Evolutionary conservation across 2,888 invertebrate species (phyloP).

Genomic region (Andrena dorsata): DNA sequence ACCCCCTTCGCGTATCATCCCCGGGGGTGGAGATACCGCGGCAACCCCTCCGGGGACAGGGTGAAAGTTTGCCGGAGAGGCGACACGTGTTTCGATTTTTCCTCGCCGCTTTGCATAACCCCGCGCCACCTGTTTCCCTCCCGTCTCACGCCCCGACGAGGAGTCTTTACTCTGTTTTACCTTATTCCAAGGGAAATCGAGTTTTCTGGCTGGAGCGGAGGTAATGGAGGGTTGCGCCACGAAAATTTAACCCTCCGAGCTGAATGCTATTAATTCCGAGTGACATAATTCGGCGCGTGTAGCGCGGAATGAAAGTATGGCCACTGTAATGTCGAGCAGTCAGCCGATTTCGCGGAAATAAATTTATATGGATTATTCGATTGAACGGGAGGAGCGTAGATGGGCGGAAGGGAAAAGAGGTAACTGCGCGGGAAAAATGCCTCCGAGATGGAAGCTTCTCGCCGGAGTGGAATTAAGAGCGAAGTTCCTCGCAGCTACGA

Average conservation of each 20-base stretch:
- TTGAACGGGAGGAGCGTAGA: not conserved
- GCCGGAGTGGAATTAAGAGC: not conserved
- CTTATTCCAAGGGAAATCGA: not conserved
- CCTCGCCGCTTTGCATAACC: conserved; percentile 45
- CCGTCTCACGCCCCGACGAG: conserved; percentile 20
- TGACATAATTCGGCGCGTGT: not conserved
- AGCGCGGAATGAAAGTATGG: not conserved
- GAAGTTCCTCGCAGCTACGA: not conserved
- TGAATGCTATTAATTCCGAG: too few species aligned
- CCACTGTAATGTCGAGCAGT: not conserved
- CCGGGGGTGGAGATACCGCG: conserved; percentile 32
- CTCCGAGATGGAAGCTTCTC: not conserved
- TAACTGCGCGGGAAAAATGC: not conserved
- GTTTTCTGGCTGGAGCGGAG: not conserved
- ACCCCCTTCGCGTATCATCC: conserved; percentile 31
- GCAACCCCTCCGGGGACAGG: conserved; percentile 24
- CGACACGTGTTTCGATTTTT: conserved; percentile 38
- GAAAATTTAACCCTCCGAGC: too few species aligned
- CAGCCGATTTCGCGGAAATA: too few species aligned
- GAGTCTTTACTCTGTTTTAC: not conserved
- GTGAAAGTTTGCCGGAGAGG: conserved; percentile 31
- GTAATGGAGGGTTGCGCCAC: not conserved
- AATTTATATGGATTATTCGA: not conserved
- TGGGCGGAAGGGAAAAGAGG: not conserved
- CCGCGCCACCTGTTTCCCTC: conserved; percentile 62